Base-by-base conservation (phyloP, 1,140 invertebrate genomes). In the Nasonia longicornis region DNA sequence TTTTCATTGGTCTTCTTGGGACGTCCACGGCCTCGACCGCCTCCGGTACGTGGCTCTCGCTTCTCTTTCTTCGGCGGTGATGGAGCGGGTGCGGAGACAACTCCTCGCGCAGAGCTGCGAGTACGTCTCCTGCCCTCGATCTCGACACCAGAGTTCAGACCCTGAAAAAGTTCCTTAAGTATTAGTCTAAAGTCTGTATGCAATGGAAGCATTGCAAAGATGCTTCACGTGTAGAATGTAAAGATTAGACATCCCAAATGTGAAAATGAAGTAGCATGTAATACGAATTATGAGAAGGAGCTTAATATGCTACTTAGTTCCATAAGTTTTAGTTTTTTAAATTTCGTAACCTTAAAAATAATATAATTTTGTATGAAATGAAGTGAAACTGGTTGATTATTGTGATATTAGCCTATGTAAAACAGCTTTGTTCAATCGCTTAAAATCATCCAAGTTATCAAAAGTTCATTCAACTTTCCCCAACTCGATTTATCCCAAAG, bases 51-150 rank as follows among this genome's bases (percentile, higher is more conserved):
- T 14, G 90, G 85, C 26, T 92, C 91, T 14, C 87, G 87, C 63
- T 92, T 91, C 26, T 91, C 89, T 71, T 91, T 91, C 45, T 91
- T 91, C 0, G 91, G 87, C 6, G 91, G 91, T 14, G 90, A 89
- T 63, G 90, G 90, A 7, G 89, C 87, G 26, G 89, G 87, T 7
- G 88, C 85, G 0, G 88, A 82, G 3, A 87, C 83, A 7, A 91
- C 82, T 14, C 90, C 90, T 80, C 90, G 85, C 38, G 90, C 90
- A 58, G 91, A 90, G 82, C 91, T 91, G 35, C 91, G 90, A 7
- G 91, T 92, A 79, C 91, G 90, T 79, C 91, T 88, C 79, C 91
- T 88, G 4, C 91, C 91, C 83, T 92, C 91, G 1, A 90, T 84
- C 52, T 91, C 90, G 31, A 86, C 88, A 29, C 88, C 82, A 75